A percentile compares a stretch with the other conserved stretches of the same genome.
Conservation (phyloP, 2,888 invertebrate genomes). For the Rotaria sp. region DNA sequence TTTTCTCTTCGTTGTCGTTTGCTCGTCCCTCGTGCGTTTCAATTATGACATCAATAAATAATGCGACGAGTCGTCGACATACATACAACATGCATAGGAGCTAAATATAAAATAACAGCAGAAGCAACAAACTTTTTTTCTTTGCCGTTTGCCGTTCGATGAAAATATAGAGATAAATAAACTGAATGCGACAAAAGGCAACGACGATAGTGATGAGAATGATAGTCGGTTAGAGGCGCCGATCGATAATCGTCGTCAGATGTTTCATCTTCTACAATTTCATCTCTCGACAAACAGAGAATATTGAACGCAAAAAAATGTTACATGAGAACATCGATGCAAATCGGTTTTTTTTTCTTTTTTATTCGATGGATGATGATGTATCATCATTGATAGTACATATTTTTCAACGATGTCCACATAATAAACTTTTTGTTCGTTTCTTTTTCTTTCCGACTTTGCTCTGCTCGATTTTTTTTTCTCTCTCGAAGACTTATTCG, state of each 20-base stretch:
- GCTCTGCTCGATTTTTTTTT: background rate
- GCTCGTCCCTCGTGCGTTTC: background rate
- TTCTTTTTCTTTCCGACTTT: background rate
- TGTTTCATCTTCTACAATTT: background rate
- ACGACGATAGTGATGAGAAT: background rate
- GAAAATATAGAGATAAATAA: background rate
- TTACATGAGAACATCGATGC: background rate
- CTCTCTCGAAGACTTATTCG: background rate
- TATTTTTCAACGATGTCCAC: too few species aligned
- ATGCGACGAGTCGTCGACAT: background rate
- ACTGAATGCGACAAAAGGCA: background rate
- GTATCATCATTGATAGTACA: too few species aligned
- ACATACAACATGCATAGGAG: background rate
- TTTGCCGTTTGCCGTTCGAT: background rate
- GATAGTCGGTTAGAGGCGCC: background rate
- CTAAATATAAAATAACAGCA: background rate
- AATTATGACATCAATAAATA: conserved; percentile 8
- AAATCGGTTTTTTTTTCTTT: too few species aligned
- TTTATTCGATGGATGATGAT: background rate
- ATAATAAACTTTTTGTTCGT: too few species aligned
- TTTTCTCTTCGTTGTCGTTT: background rate
- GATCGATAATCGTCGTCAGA: background rate
- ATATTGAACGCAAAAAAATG: background rate
- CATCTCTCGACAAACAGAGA: background rate
- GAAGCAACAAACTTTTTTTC: background rate